A percentile compares a stretch with the other conserved stretches of the same genome.
phyloP scores from a whole-genome alignment of 2,113 vertebrate species.

The Corydoras sp. region DNA sequence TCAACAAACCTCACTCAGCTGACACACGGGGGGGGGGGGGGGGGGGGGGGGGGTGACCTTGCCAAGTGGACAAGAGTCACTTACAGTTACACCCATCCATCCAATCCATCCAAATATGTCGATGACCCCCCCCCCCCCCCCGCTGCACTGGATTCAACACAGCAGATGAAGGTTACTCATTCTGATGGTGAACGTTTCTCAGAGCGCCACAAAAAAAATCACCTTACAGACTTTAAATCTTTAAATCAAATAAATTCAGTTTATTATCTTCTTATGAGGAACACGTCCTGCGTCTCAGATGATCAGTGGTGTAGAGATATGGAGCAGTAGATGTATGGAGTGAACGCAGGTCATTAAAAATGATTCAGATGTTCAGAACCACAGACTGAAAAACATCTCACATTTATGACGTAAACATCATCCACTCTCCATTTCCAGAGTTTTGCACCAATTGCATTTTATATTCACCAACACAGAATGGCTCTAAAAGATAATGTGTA shows the following conservation, averaged over 20 bases:
- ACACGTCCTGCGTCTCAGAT: slow-evolving; percentile 3
- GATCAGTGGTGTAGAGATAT: not conserved
- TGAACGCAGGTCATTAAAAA: slow-evolving; percentile 18
- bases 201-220: too few relatives aligned
- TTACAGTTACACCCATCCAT: too few relatives aligned
- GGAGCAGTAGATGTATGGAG: not conserved
- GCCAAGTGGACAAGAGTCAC: too few relatives aligned
- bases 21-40: slow-evolving; percentile 4
- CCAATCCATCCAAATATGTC: too few relatives aligned
- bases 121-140: too few relatives aligned
- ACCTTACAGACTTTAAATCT: too few relatives aligned
- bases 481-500: slow-evolving; percentile 3
- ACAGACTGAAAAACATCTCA: not conserved
- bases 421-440: not conserved
- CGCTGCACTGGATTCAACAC: too few relatives aligned
- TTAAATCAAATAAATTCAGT: too few relatives aligned
- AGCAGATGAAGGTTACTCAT: too few relatives aligned
- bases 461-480: slow-evolving; percentile 13
- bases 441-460: not conserved
- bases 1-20: slow-evolving; percentile 25
- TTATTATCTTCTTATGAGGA: not conserved
- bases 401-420: slow-evolving; percentile 8
- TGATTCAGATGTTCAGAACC: slow-evolving; percentile 20
- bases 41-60: slow-evolving; percentile 19
- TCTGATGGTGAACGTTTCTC: too few relatives aligned